Base-by-base conservation (phyloP, 2,888 invertebrate species). In the Hermodice carunculata region DNA sequence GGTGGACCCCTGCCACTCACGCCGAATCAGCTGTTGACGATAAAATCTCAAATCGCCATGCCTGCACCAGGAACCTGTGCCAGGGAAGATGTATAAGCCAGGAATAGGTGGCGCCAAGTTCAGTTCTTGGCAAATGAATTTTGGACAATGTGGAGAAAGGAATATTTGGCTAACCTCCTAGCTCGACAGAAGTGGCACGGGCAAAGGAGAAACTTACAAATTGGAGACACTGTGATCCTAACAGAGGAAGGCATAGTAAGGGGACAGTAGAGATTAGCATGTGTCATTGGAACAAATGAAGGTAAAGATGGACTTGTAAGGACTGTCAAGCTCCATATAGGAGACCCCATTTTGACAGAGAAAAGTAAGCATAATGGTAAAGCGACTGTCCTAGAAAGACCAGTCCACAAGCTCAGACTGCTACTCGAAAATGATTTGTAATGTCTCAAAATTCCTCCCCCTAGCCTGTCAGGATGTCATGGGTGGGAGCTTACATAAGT, bases 81-180 rank as follows among this genome's bases (percentile, higher is more conserved):
- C 3, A 53, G 44, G 26, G 61, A 42, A 31, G 64, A 64, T 34
- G 29, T 59, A 3, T 59, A 42, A 24, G 4, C 40, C 4, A 52
- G 37, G 17, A 54, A 44, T 24, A 2, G 62, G 32, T 64, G 63
- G 66, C 31, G 49, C 26, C 19, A 51, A 29, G 63, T 66, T 1
- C 66, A 66, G 43, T 57, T 31, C 32, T 26, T 63, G 43, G 53
- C 56, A 26, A 52, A 66, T 31, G 26, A 52, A 44, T 66, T 66
- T 43, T 66, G 63, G 62, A 37, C 57, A 8, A 49, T 44, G 19
- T 63, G 66, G 66, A 29, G 48, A 29, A 49, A 37, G n/a, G 62
- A 66, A 44, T 66, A 59, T 34, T 26, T 66, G 22, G 32, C 24
- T 0, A 52, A 26, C 17, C 32, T 66, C 1, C 58, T 59, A 43